phyloP scores from a whole-genome alignment of 2,888 invertebrate species.

The Cephus rjabovi region DNA sequence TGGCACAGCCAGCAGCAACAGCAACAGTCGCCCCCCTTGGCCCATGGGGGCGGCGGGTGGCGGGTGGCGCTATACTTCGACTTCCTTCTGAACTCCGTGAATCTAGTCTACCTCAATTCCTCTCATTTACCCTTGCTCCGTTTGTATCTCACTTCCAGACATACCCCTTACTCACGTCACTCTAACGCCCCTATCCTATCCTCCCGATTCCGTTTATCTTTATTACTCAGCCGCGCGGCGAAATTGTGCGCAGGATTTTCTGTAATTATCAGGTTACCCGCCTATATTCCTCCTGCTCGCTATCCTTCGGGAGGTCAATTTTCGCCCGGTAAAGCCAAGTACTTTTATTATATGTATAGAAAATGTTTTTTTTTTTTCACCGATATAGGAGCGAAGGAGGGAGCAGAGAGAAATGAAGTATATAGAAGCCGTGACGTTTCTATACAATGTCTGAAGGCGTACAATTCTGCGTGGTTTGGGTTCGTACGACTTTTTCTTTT shows the following conservation, averaged over 20 bases:
- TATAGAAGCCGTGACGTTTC: background rate
- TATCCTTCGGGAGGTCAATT: constrained; percentile 42
- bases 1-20: background rate
- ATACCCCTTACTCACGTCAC: background rate
- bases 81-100: constrained; percentile 2
- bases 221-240: constrained; percentile 39
- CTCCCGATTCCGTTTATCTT: constrained; percentile 47
- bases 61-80: background rate
- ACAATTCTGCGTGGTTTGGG: background rate
- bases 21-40: background rate
- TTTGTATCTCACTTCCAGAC: background rate
- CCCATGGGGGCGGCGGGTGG: background rate
- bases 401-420: background rate
- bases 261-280: constrained; percentile 35
- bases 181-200: constrained; percentile 19
- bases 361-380: background rate
- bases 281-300: constrained; percentile 21
- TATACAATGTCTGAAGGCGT: background rate
- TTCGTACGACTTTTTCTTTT: background rate
- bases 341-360: background rate
- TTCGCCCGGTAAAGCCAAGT: constrained; percentile 23
- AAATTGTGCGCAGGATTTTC: constrained; percentile 16
- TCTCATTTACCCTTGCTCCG: constrained; percentile 13
- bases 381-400: background rate
- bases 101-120: constrained; percentile 5